Evolutionary conservation across 2,888 invertebrate genomes (phyloP).

Genomic region (Leucoptera coffeella): DNA sequence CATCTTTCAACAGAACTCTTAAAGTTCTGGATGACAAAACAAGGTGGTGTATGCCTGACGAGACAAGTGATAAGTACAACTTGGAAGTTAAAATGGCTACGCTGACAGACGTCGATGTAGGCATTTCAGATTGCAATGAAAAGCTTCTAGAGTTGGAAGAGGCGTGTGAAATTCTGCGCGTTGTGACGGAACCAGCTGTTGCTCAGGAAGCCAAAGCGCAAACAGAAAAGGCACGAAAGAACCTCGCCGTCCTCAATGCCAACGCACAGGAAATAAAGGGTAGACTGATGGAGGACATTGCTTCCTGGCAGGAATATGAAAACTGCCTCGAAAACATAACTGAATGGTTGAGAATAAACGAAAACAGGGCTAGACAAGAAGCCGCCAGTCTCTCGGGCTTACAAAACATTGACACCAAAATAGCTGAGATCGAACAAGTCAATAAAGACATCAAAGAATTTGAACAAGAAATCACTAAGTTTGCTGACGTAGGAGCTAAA

Average conservation of each 20-base stretch:
- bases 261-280: constrained; percentile 64
- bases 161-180: constrained; percentile 63
- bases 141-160: constrained; percentile 63
- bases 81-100: constrained; percentile 85
- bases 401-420: constrained; percentile 62
- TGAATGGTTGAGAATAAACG: constrained; percentile 73
- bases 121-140: constrained; percentile 63
- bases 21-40: constrained; percentile 81
- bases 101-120: constrained; percentile 66
- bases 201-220: constrained; percentile 62
- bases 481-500: constrained; percentile 63
- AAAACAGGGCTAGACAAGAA: constrained; percentile 68
- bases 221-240: constrained; percentile 62
- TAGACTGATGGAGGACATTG: constrained; percentile 63
- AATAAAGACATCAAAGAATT: constrained; percentile 60
- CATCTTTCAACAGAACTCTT: constrained; percentile 74
- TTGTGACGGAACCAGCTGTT: constrained; percentile 67
- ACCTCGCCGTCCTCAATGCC: constrained; percentile 63
- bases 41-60: constrained; percentile 85
- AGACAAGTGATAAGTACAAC: constrained; percentile 85
- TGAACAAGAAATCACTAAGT: constrained; percentile 58
- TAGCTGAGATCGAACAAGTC: constrained; percentile 58
- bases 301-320: constrained; percentile 78
- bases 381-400: constrained; percentile 65
- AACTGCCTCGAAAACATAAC: constrained; percentile 65